Conservation (phyloP, 2,888 invertebrate species). For the Spodoptera exigua region DNA sequence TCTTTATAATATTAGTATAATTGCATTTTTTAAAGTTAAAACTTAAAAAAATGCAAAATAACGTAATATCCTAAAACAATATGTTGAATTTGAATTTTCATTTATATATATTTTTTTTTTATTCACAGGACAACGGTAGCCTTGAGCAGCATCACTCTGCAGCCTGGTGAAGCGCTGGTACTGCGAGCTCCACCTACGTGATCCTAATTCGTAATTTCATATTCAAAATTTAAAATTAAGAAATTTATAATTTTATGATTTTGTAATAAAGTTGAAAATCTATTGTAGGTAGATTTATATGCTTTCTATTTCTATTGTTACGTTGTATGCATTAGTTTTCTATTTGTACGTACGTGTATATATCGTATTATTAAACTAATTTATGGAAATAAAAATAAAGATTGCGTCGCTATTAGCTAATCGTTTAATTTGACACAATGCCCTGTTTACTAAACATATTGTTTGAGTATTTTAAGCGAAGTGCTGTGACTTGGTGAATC, state of each 20-base stretch:
- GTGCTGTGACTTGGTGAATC: constrained; percentile 1
- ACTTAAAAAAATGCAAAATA: no score
- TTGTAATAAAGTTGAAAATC: no score
- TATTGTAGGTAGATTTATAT: no score
- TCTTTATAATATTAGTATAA: no score
- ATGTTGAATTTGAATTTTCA: no score
- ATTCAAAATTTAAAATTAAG: no score
- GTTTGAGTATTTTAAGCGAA: background rate
- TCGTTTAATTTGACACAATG: constrained; percentile 13
- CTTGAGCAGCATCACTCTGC: constrained; percentile 58
- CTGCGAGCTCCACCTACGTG: constrained; percentile 60
- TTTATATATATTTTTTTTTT: background rate
- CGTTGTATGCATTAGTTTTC: background rate
- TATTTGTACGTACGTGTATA: background rate
- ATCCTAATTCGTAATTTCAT: background rate
- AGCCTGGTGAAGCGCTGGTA: constrained; percentile 71
- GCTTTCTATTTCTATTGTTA: no score
- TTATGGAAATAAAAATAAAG: constrained; percentile 18
- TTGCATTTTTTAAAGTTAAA: no score
- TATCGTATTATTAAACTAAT: background rate
- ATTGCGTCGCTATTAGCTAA: constrained; percentile 11
- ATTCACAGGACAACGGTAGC: constrained; percentile 61
- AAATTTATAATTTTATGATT: no score
- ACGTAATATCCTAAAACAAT: no score
- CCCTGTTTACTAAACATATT: constrained; percentile 12